phyloP scores from a whole-genome alignment of 92 coral and sea anemone species.

The Porites divaricata region DNA sequence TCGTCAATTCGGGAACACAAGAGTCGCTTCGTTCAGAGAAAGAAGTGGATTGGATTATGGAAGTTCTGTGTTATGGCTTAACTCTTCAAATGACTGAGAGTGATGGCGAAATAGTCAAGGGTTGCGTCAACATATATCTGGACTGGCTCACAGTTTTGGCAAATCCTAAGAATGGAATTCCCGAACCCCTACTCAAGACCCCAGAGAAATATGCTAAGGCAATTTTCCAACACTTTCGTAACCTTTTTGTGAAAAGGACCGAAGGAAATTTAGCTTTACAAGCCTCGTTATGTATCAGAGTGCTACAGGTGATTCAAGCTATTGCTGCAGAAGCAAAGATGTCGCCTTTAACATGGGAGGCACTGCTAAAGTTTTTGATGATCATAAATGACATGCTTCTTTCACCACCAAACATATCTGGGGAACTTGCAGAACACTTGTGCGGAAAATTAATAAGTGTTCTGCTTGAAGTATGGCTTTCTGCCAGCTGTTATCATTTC shows the following conservation, averaged over 20 bases:
- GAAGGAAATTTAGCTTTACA: conserved; percentile 94
- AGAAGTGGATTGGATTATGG: conserved; percentile 97
- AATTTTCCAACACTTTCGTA: conserved; percentile 92
- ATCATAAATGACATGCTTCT: conserved; percentile 83
- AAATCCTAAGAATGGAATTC: conserved; percentile 82
- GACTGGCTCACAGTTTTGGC: conserved; percentile 88
- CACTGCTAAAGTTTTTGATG: conserved; percentile 83
- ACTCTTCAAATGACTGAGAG: conserved; percentile 90
- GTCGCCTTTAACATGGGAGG: conserved; percentile 87
- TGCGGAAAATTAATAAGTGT: conserved; percentile 83
- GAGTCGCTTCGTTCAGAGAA: conserved; percentile 68
- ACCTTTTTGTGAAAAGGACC: conserved; percentile 81
- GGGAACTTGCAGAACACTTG: conserved; percentile 92
- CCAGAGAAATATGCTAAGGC: conserved; percentile 81
- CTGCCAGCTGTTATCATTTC: conserved; percentile 85
- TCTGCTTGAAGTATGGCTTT: conserved; percentile 92
- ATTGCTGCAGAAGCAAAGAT: conserved; percentile 68
- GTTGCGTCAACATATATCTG: conserved; percentile 87
- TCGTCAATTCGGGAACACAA: conserved; percentile 61
- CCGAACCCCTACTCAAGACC: conserved; percentile 75
- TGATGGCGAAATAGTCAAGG: conserved; percentile 94
- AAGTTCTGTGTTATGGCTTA: conserved; percentile 91
- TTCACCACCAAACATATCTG: conserved; percentile 90
- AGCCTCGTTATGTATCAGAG: conserved; percentile 90
- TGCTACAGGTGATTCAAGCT: conserved; percentile 81